Evolutionary conservation across 2,888 invertebrate genomes (phyloP).

Genomic region (Trachelus stipa): DNA sequence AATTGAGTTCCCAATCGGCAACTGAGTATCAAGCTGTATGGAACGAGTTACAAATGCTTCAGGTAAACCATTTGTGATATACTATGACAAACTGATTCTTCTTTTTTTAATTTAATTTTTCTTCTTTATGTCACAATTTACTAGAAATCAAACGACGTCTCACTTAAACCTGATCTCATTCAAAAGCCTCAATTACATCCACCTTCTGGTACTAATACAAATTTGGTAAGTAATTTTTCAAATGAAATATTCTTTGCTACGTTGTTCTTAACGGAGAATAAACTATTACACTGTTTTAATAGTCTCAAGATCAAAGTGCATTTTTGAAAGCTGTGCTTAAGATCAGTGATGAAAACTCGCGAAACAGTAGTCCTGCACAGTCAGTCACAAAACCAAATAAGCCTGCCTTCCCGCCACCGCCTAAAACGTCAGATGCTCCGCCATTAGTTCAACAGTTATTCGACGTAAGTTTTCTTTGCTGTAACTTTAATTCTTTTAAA

Average conservation of each 20-base stretch:
- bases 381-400: constrained; percentile 31
- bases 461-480: constrained; percentile 49
- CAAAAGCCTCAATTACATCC: not conserved
- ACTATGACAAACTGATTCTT: not conserved
- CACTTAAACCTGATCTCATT: not conserved
- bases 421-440: constrained; percentile 53
- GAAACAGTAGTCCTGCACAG: constrained; percentile 33
- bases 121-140: not conserved
- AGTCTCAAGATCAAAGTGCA: constrained; percentile 61
- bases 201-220: not conserved
- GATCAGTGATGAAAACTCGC: constrained; percentile 53
- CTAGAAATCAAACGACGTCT: constrained; percentile 3
- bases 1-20: constrained; percentile 26
- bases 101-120: not conserved
- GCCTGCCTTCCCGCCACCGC: constrained; percentile 35
- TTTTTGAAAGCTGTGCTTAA: constrained; percentile 62
- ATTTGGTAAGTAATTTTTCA: not conserved
- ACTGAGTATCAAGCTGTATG: constrained; percentile 62
- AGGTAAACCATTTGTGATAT: constrained; percentile 31
- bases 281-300: not conserved
- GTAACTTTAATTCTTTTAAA: not conserved
- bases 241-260: not conserved
- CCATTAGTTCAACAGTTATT: constrained; percentile 63
- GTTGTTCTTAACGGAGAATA: not conserved
- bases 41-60: constrained; percentile 59